Base-by-base conservation (phyloP, 1,140 invertebrate species). In the Drosophila pandora region DNA sequence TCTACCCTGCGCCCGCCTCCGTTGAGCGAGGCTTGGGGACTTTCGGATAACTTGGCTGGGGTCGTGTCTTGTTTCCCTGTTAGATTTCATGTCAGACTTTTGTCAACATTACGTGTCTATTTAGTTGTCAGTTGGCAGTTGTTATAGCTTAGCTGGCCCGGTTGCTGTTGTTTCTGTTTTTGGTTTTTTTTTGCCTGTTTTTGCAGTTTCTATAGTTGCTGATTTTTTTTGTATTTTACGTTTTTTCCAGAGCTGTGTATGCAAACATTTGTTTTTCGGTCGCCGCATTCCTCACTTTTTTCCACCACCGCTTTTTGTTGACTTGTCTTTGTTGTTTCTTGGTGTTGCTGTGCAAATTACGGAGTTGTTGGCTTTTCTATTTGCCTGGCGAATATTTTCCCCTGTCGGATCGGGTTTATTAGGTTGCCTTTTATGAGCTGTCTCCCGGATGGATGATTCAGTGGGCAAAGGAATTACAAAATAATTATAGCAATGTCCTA, bases 41-140 rank as follows among this genome's bases (percentile, higher is more conserved):
- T 61, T 72, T 62, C 52, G 69, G 68, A 73, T 72, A 73, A 73
- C 70, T 73, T 74, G 59, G 53, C 73, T 76, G 72, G 73, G 74
- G 75, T 77, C 74, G 56, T 77, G 74, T 77, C 75, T 77, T 77
- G 63, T 76, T 76, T 76, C 72, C 68, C 75, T 74, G 78, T 88
- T 88, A 79, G 83, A 87, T 88, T 76, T 88, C 67, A 79, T 88
- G 83, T 82, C 83, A 88, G 83, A 88, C 83, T 87, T 83, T 87
- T 83, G 83, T 88, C 83, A 88, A 87, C 83, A 88, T 87, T 87
- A 87, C 67, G 76, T 88, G 83, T 87, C 83, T 74, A 88, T 88
- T 88, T 83, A 89, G 83, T 88, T 88, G 83, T 83, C 83, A 83
- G 84, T 79, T 83, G 76, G 64, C 79, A 87, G 83, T 78, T 85